phyloP scores from a whole-genome alignment of 1,140 invertebrate species.

The Eufriesea mexicana region DNA sequence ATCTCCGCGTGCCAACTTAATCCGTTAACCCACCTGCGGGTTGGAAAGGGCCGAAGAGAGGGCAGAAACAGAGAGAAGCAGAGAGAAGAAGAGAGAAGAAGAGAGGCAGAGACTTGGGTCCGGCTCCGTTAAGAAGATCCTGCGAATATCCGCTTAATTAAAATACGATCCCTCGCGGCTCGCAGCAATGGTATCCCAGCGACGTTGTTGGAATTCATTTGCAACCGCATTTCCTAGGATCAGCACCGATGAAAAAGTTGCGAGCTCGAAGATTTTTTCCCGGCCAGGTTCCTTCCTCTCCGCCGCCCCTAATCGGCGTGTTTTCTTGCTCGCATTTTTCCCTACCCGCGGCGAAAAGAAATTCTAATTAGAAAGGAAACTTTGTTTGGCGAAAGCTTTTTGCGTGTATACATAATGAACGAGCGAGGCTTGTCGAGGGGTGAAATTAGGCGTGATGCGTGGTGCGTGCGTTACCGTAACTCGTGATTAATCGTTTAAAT shows the following conservation, averaged over 20 bases:
- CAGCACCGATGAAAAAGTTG: background rate
- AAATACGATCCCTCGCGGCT: slow-evolving; percentile 48
- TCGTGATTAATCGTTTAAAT: no score
- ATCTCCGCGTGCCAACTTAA: slow-evolving; percentile 59
- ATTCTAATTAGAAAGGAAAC: background rate
- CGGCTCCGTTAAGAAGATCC: slow-evolving; percentile 37
- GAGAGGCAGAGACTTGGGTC: slow-evolving; percentile 11
- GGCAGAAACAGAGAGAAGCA: background rate
- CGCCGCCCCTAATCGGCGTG: background rate
- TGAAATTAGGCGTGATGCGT: no score
- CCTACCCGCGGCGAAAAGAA: background rate
- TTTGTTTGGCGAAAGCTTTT: no score
- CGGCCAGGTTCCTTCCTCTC: background rate
- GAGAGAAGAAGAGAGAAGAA: background rate
- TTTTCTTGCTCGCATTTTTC: background rate
- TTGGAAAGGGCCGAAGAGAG: background rate
- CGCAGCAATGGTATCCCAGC: background rate
- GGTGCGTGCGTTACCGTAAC: no score
- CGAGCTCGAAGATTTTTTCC: background rate
- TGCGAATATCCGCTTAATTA: slow-evolving; percentile 52
- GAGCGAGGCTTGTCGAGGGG: no score
- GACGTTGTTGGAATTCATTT: slow-evolving; percentile 17
- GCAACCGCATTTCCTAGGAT: slow-evolving; percentile 5
- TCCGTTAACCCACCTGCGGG: slow-evolving; percentile 35
- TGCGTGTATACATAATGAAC: no score